Base-by-base conservation (phyloP, 1,140 invertebrate species). In the Vanessa tameamea region DNA sequence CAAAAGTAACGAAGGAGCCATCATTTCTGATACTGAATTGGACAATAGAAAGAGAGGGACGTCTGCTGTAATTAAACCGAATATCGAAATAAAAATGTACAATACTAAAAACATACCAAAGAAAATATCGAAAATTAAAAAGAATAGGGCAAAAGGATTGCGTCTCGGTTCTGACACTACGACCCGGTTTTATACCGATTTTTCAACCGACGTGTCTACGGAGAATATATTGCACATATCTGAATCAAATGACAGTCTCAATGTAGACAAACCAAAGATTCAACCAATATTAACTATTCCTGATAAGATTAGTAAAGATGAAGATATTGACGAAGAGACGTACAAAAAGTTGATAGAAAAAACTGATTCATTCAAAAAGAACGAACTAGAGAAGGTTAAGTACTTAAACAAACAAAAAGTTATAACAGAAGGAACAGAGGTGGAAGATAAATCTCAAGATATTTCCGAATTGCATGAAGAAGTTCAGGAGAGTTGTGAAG, bases 81-180 rank as follows among this genome's bases (percentile, higher is more conserved):
- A 85, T 66, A 76, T 94, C 69, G 94, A 94, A 88, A 91, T 94
- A 47, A 94, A 93, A 82, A 94, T 94, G 89, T 95, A 95, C 80
- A 95, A 94, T 74, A 91, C 93, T 51, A 95, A 95, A 93, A 95
- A 94, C 16, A 92, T 95, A 87, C 94, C 95, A 83, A 95, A 95
- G 86, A 94, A 95, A 82, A 95, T 95, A 67, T 93, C 94, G 6
- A 95, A 94, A 78, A 84, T 95, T 47, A 95, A 95, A 80, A 95
- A 95, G 83, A 94, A 94, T 68, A 94, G 94, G 76, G 93, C 94
- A 50, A 93, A 91, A 78, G 93, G 93, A 47, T 72, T 92, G 43
- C 85, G 88, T 2, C 69, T 92, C 12, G 86, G 84, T n/a, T 78
- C 87, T 12, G 93, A 94, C 72, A 93, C 93, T 16, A 94, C 94